Base-by-base conservation (phyloP, 2,113 vertebrate species). In the Oncorhynchus keta region DNA sequence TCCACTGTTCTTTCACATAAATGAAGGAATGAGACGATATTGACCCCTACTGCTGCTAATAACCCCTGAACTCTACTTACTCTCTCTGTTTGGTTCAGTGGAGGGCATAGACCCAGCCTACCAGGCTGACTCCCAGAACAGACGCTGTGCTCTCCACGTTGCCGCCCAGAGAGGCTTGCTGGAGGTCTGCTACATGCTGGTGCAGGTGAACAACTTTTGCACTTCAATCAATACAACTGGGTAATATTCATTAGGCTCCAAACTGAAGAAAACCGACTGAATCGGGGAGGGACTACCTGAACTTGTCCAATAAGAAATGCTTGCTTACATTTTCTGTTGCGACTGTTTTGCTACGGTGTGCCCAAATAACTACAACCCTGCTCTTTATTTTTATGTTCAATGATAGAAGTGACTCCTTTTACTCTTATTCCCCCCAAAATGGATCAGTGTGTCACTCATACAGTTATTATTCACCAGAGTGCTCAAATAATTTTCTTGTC, bases 101-200 rank as follows among this genome's bases (percentile, higher is more conserved):
- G 96, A 97, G 79, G 96, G 94, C 77, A 94, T 97, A 20, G 96
- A 97, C 81, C 95, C 96, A 45, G 94, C 93, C 14, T 95, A 95
- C 88, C 95, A 96, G 89, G 94, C 93, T 0, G 96, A 97, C 83
- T 95, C 95, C 74, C 96, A 97, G 88, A 95, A 95, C 85, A 92
- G 92, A 12, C 95, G 96, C 51, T 96, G 94, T 0, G 95, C 96
- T 28, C 93, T 97, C 28, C 96, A 97, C 0, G 96, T 95, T 0
- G 96, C 96, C 0, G 96, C 96, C 39, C 95, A 97, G 88, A 93
- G 95, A 80, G 96, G 96, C 3, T 90, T 93, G 1, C 80, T 97
- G 82, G 96, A 97, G 86, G 89, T 97, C 86, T 96, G 95, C 83
- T 97, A 97, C 39, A 94, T 97, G 75, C 91, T 97, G 16, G 76